A percentile compares a stretch with the other conserved stretches of the same genome.
These are phyloP conservation scores for Protonibea diacanthus DNA, from an alignment of 2,797 vertebrate genomes.

Conservation along the genomic window DNA sequence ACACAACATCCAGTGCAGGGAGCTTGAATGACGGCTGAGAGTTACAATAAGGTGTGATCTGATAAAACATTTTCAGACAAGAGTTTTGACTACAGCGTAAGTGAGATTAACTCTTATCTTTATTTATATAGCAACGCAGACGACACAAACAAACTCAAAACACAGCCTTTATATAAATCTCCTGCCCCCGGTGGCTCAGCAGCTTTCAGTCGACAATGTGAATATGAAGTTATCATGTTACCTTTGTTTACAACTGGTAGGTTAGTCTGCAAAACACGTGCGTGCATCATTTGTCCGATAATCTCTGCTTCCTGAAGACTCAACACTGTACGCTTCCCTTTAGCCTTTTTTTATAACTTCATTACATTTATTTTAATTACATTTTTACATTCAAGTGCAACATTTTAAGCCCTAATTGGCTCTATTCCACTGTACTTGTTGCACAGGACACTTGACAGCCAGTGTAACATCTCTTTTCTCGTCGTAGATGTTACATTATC, in stretches of 20 bases:
- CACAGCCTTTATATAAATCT: not conserved
- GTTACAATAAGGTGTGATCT: constrained; percentile 6
- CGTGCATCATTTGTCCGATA: no score
- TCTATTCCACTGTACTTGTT: not conserved
- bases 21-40: not conserved
- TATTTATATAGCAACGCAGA: constrained; percentile 12
- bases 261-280: constrained; percentile 14
- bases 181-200: not conserved
- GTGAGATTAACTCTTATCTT: constrained; percentile 18
- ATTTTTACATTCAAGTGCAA: not conserved
- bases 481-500: not conserved
- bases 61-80: not conserved
- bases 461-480: not conserved
- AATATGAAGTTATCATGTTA: not conserved
- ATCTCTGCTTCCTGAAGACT: not conserved
- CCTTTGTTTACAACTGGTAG: not conserved
- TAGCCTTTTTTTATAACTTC: not conserved
- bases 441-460: not conserved
- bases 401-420: not conserved
- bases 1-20: not conserved
- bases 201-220: not conserved
- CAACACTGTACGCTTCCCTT: not conserved
- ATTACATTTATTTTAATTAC: not conserved
- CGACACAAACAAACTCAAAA: not conserved
- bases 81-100: not conserved